A percentile compares a stretch with the other conserved stretches of the same genome.
Evolutionary conservation across 2,113 vertebrate genomes (phyloP).

Genomic region (Cryptoleucopteryx plumbea): DNA sequence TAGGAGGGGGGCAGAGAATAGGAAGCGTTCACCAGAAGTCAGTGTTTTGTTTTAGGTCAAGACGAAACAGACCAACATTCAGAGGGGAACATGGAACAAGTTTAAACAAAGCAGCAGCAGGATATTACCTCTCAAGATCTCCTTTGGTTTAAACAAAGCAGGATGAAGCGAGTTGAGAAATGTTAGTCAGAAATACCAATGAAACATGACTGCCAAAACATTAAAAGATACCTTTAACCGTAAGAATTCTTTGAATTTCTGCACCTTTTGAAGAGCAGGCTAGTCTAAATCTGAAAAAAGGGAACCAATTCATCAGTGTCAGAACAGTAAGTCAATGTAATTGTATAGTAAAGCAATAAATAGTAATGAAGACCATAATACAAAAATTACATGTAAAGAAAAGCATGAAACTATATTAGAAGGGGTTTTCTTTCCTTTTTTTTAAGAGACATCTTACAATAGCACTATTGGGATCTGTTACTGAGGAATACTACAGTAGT

Average conservation of each 20-base stretch:
- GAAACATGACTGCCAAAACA: not conserved
- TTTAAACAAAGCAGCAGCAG: not conserved
- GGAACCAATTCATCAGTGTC: not conserved
- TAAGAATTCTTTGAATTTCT: not conserved
- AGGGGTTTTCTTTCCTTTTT: not conserved
- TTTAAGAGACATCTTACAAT: not conserved
- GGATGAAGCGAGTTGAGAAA: not conserved
- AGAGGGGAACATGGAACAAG: not conserved
- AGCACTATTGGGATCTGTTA: not conserved
- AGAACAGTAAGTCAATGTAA: not conserved
- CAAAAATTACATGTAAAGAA: not conserved
- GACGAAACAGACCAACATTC: not conserved
- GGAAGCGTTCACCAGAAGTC: not conserved
- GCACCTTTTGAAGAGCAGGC: not conserved
- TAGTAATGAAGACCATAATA: not conserved
- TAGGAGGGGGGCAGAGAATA: not conserved
- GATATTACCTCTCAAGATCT: not conserved
- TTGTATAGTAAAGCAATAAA: not conserved
- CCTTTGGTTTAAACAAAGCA: not conserved
- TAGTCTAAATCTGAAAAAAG: not conserved
- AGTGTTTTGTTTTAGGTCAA: not conserved
- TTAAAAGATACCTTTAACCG: not conserved
- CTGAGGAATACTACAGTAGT: not conserved
- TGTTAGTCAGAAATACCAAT: not conserved
- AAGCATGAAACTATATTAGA: not conserved